These are phyloP conservation scores for Camelus bactrianus DNA, from an alignment of 2,113 vertebrate species.

Conservation along the genomic window DNA sequence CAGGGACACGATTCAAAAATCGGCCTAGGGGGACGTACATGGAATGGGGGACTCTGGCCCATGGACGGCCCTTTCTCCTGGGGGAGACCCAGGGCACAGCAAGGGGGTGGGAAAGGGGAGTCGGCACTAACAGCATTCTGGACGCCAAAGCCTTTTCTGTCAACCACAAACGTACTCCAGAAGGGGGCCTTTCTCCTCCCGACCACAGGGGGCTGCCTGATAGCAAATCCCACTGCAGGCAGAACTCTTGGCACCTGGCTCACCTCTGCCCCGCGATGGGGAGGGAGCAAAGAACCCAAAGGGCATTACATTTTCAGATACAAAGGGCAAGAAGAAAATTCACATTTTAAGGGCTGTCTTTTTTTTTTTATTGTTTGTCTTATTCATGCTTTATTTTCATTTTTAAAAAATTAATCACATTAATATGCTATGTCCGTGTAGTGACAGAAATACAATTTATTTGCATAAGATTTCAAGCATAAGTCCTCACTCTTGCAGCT, in stretches of 20 bases:
- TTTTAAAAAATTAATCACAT: too few species aligned
- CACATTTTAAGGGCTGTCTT: too few species aligned
- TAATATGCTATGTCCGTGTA: too few species aligned
- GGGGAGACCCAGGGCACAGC: too few species aligned
- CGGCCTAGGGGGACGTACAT: too few species aligned
- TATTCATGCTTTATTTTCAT: too few species aligned
- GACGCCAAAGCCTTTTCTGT: background rate
- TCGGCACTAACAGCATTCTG: too few species aligned
- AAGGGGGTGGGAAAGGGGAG: accelerated
- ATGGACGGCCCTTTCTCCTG: background rate
- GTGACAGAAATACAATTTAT: too few species aligned
- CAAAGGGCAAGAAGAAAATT: too few species aligned
- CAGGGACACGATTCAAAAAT: background rate
- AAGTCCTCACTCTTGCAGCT: background rate
- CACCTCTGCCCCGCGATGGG: background rate
- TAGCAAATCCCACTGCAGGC: background rate
- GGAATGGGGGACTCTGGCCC: background rate
- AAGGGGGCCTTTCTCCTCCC: background rate
- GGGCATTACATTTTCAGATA: too few species aligned
- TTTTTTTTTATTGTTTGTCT: too few species aligned
- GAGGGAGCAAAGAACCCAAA: background rate
- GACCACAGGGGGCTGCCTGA: background rate
- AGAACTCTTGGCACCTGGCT: background rate
- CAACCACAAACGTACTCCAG: background rate
- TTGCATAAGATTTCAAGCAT: background rate